Conservation (phyloP, 2,113 vertebrate species). For the Marmota monax region DNA sequence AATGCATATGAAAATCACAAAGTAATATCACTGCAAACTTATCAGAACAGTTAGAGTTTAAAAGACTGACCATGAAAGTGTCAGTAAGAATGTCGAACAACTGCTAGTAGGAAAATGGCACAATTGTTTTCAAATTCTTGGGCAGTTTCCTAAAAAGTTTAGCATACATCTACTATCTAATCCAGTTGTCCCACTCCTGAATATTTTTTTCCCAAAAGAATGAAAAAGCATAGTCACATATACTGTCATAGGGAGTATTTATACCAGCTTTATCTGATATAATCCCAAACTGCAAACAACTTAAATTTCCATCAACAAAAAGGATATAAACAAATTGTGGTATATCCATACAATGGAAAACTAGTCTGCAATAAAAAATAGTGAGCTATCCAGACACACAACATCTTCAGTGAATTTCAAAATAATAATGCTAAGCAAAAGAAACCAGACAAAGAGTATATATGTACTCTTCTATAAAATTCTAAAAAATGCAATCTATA, state of each 20-base stretch:
- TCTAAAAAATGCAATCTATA: background rate
- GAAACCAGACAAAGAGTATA: background rate
- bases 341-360: background rate
- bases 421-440: background rate
- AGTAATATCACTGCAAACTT: background rate
- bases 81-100: background rate
- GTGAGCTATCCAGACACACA: background rate
- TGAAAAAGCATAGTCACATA: background rate
- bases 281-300: background rate
- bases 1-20: background rate
- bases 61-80: background rate
- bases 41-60: background rate
- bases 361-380: background rate
- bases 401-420: background rate
- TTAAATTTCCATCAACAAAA: background rate
- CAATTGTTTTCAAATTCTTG: background rate
- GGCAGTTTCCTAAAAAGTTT: background rate
- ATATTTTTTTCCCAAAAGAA: slow-evolving; percentile 20
- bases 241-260: background rate
- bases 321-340: background rate
- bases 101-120: background rate
- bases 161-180: background rate
- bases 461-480: background rate
- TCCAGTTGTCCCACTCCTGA: background rate
- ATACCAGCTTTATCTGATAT: background rate